phyloP scores from a whole-genome alignment of 2,888 invertebrate genomes.

The Apeira syringaria region DNA sequence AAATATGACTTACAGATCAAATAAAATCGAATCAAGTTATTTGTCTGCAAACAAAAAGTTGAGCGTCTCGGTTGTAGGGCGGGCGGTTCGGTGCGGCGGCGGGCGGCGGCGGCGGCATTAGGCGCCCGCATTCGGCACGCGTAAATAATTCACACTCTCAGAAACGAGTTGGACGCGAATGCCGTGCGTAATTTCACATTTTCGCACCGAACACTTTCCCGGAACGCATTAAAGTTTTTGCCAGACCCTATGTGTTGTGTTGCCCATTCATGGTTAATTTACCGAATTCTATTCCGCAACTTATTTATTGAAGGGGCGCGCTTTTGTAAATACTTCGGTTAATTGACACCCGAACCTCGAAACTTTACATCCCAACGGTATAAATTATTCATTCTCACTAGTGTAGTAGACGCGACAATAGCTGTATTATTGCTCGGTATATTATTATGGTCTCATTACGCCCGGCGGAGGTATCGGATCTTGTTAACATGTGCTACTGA shows the following conservation, averaged over 20 bases:
- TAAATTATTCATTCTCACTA: conserved; percentile 61
- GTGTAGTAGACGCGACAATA: conserved; percentile 49
- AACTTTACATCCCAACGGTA: conserved; percentile 49
- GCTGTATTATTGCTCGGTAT: conserved; percentile 45
- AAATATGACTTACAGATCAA: conserved; percentile 26
- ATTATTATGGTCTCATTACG: conserved; percentile 50
- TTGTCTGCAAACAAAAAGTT: conserved; percentile 56
- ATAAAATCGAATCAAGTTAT: conserved; percentile 47
- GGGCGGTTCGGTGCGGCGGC: conserved; percentile 21
- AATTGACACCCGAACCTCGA: conserved; percentile 61
- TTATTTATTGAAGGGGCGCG: conserved; percentile 62
- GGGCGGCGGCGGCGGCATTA: conserved; percentile 34
- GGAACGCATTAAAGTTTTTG: conserved; percentile 74
- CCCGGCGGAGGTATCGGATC: conserved; percentile 46
- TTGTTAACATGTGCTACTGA: conserved; percentile 62
- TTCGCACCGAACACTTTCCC: conserved; percentile 62
- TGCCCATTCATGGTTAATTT: conserved; percentile 70
- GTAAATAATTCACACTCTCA: conserved; percentile 68
- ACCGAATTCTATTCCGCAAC: conserved; percentile 67
- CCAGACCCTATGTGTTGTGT: conserved; percentile 37
- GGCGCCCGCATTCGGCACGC: conserved; percentile 55
- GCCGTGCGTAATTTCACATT: conserved; percentile 69
- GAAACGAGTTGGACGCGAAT: conserved; percentile 60
- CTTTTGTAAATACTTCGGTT: conserved; percentile 64
- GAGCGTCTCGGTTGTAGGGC: conserved; percentile 46